These are phyloP conservation scores for Xylocampa areola DNA, from an alignment of 2,888 invertebrate genomes.

Conservation along the genomic window DNA sequence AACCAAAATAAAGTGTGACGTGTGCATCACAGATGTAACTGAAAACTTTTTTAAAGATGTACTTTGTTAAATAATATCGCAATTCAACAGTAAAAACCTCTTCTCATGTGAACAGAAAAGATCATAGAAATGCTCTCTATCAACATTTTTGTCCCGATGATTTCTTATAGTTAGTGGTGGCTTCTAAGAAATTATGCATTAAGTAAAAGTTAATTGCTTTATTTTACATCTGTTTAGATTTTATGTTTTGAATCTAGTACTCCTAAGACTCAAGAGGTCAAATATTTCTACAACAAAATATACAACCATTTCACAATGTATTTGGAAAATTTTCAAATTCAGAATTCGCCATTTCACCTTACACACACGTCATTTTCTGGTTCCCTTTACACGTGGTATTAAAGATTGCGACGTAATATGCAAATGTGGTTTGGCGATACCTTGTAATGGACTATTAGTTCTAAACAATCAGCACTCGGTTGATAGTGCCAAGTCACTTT, in stretches of 20 bases:
- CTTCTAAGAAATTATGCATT: no score
- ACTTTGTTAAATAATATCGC: no score
- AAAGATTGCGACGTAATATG: conserved; percentile 19
- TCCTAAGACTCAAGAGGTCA: no score
- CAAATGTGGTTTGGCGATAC: conserved; percentile 20
- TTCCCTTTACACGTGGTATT: conserved; percentile 13
- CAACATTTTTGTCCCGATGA: no score
- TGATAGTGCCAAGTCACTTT: conserved; percentile 49
- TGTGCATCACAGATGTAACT: conserved; percentile 36
- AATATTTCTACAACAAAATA: background rate
- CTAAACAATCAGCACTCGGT: conserved; percentile 34
- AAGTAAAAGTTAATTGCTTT: no score
- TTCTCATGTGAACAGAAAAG: no score
- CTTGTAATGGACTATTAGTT: conserved; percentile 33
- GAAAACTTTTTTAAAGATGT: conserved; percentile 30
- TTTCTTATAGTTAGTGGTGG: no score
- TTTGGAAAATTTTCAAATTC: conserved; percentile 22
- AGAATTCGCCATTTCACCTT: conserved; percentile 4
- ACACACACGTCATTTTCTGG: conserved; percentile 8
- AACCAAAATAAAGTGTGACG: conserved; percentile 49
- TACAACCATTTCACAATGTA: conserved; percentile 18
- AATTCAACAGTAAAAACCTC: no score
- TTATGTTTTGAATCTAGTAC: no score
- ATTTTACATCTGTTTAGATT: no score
- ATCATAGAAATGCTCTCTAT: no score